These are phyloP conservation scores for Platycnemis pennipes DNA, from an alignment of 2,888 invertebrate genomes.

Conservation along the genomic window DNA sequence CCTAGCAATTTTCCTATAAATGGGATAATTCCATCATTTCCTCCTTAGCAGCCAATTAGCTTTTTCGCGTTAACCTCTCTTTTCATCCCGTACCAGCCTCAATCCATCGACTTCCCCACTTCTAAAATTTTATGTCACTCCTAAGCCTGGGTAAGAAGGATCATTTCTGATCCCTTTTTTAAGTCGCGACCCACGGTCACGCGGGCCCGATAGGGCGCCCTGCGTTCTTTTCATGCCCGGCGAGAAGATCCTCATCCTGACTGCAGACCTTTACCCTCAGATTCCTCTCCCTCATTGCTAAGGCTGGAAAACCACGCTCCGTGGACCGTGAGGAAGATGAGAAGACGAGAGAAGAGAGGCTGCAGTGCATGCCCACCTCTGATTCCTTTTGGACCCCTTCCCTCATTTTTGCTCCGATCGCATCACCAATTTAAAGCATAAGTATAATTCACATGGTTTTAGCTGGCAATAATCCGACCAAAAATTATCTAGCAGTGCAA, in stretches of 20 bases:
- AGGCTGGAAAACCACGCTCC: not conserved
- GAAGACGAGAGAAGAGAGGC: not conserved
- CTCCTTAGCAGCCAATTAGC: too few species aligned
- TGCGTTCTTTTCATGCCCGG: slow-evolving; percentile 19
- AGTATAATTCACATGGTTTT: too few species aligned
- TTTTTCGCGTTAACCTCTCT: not conserved
- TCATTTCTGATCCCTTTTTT: not conserved
- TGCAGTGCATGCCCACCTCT: not conserved
- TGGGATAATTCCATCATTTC: too few species aligned
- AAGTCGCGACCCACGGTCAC: not conserved
- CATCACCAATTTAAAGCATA: too few species aligned
- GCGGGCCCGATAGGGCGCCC: not conserved
- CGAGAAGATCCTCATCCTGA: not conserved
- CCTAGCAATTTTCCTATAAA: too few species aligned
- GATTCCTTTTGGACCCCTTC: too few species aligned
- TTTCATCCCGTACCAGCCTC: not conserved
- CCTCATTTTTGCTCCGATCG: too few species aligned
- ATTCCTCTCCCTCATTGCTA: not conserved
- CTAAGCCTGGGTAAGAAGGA: not conserved
- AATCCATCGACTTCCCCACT: not conserved
- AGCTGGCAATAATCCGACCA: too few species aligned
- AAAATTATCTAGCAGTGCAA: too few species aligned
- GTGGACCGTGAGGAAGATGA: not conserved
- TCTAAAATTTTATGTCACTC: not conserved
- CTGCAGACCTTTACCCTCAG: not conserved